These are phyloP conservation scores for Solenopsis fugax DNA, from an alignment of 1,140 invertebrate species.

Conservation along the genomic window DNA sequence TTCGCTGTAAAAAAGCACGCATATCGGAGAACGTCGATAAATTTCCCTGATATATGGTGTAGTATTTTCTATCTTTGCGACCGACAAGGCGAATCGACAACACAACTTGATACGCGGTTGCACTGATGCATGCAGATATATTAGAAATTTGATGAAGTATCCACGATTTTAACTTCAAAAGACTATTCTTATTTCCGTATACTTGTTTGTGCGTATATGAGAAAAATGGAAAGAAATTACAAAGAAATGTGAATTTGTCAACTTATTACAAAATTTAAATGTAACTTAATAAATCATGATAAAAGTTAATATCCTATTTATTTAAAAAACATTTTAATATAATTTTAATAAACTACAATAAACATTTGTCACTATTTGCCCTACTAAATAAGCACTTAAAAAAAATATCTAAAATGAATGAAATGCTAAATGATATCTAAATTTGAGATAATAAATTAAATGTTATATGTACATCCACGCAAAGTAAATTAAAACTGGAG, in stretches of 20 bases:
- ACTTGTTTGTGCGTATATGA: background rate
- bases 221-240: background rate
- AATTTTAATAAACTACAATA: background rate
- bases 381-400: background rate
- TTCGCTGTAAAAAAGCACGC: background rate
- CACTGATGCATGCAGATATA: background rate
- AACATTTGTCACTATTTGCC: background rate
- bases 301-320: background rate
- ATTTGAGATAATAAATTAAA: background rate
- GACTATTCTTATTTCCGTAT: background rate
- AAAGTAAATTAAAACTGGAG: too few relatives aligned
- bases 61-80: slow-evolving; percentile 16
- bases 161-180: background rate
- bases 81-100: background rate
- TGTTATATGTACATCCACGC: too few relatives aligned
- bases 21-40: slow-evolving; percentile 14
- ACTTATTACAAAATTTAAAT: background rate
- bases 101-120: background rate
- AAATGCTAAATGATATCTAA: background rate
- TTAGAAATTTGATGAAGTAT: background rate
- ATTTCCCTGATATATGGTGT: slow-evolving; percentile 3
- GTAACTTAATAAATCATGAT: background rate
- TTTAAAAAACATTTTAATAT: background rate
- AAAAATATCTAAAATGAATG: background rate
- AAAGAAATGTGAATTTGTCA: background rate